Base-by-base conservation (phyloP, 2,797 vertebrate species). In the Gambusia yucatana region DNA sequence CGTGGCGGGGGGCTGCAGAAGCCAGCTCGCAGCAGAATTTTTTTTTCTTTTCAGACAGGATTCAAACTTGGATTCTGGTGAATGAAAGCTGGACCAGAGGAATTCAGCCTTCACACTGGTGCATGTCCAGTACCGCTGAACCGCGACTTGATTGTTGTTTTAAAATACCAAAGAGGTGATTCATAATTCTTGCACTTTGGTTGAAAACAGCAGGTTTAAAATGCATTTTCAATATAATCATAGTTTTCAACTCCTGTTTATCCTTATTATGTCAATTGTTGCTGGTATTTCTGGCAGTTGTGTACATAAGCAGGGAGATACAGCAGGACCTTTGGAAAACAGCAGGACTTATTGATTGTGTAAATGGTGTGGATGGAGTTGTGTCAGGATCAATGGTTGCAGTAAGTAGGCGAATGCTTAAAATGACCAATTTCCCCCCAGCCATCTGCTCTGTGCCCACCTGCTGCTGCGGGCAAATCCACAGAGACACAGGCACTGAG, bases 21-120 rank as follows among this genome's bases (percentile, higher is more conserved):
- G 88, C 87, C 87, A 84, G 86, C 72, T 78, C 13, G 69, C 81
- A 72, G 87, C 82, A 78, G 83, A 87, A 87, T 80, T 83, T 90
- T 76, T 82, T 90, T 76, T 90, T 78, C 82, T 77, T 87, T 85
- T 88, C 75, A 83, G 85, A 75, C 79, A 86, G 67, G 79, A 90
- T 89, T 87, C 88, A 89, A 73, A 84, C 84, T 89, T 86, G 80
- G 87, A 88, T 89, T 90, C 72, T 82, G 79, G 86, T 93, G 90
- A 94, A 93, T 89, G 90, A 91, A 87, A 76, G 77, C 83, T 89
- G 82, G 36, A 72, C 85, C 83, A 33, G 80, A 88, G 87, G 89
- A 91, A 89, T 90, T 85, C 82, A 55, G 82, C 72, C 74, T 79
- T 93, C 92, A 71, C 65, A 10, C 82, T 82, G 79, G 74, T 80